Percentiles rank a stretch among this genome's conserved stretches.
Evolutionary conservation across 1,140 invertebrate species (phyloP).

Genomic region (Drosophila takahashii): DNA sequence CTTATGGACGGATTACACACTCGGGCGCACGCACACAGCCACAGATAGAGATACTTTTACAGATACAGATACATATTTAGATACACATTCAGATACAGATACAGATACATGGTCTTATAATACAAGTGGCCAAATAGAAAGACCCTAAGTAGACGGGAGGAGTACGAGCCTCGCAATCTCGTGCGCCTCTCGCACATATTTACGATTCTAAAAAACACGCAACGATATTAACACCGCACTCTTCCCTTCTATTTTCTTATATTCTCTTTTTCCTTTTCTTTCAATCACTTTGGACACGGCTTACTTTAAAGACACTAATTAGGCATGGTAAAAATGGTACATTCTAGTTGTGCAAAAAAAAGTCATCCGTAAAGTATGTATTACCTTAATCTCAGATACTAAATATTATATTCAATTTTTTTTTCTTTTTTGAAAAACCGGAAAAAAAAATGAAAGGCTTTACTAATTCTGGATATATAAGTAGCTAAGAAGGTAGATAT

Average conservation of each 20-base stretch:
- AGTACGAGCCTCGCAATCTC: slow-evolving; percentile 13
- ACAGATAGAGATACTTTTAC: background rate
- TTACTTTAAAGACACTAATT: slow-evolving; percentile 8
- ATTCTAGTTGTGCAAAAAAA: background rate
- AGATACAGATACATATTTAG: slow-evolving; percentile 1
- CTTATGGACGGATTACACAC: slow-evolving; percentile 70
- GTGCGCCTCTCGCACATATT: slow-evolving; percentile 17
- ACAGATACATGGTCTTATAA: background rate
- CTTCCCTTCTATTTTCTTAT: background rate
- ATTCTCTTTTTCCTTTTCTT: background rate
- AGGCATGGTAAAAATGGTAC: background rate
- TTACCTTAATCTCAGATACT: too few relatives aligned
- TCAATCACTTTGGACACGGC: slow-evolving; percentile 9
- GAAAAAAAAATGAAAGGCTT: too few relatives aligned
- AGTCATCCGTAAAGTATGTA: background rate
- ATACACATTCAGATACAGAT: background rate
- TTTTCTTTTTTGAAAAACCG: too few relatives aligned
- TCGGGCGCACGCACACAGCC: slow-evolving; percentile 5
- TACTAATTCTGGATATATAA: too few relatives aligned
- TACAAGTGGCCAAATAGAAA: slow-evolving; percentile 6
- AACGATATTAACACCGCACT: slow-evolving; percentile 34
- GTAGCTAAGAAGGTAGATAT: too few relatives aligned
- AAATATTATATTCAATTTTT: too few relatives aligned
- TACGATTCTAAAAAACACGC: slow-evolving; percentile 35
- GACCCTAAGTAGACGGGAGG: slow-evolving; percentile 15